These are phyloP conservation scores for Notarius lentiginosus DNA, from an alignment of 2,113 vertebrate genomes.

Conservation along the genomic window DNA sequence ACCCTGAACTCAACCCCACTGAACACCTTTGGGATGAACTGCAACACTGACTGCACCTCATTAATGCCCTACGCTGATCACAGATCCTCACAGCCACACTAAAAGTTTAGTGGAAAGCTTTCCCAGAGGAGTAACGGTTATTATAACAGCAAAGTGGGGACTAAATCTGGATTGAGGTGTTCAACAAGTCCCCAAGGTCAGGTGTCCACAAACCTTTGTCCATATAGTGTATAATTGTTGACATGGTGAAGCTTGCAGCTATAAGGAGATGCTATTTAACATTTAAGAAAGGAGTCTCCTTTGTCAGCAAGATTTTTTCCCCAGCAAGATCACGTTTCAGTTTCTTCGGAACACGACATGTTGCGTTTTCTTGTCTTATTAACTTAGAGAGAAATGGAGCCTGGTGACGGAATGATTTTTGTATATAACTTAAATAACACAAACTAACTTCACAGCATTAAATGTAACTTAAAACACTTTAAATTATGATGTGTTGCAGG, in stretches of 20 bases:
- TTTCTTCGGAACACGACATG: background rate
- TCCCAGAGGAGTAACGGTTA: background rate
- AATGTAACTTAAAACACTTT: background rate
- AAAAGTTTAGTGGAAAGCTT: background rate
- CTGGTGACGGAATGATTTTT: background rate
- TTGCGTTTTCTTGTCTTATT: background rate
- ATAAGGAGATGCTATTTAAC: background rate
- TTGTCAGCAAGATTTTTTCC: background rate
- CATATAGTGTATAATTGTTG: background rate
- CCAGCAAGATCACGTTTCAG: background rate
- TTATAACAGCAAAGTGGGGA: background rate
- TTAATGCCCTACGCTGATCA: background rate
- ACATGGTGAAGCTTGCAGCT: background rate
- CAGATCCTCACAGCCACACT: background rate
- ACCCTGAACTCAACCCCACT: too few species aligned
- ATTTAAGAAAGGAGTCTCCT: background rate
- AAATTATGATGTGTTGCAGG: too few species aligned
- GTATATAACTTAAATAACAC: background rate
- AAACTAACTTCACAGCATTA: background rate
- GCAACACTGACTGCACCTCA: background rate
- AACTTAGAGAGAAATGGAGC: background rate
- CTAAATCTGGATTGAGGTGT: background rate
- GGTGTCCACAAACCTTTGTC: background rate
- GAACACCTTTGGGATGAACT: background rate
- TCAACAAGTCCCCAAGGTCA: background rate